These are phyloP conservation scores for Nymphalis urticae DNA, from an alignment of 2,888 invertebrate species.

Conservation along the genomic window DNA sequence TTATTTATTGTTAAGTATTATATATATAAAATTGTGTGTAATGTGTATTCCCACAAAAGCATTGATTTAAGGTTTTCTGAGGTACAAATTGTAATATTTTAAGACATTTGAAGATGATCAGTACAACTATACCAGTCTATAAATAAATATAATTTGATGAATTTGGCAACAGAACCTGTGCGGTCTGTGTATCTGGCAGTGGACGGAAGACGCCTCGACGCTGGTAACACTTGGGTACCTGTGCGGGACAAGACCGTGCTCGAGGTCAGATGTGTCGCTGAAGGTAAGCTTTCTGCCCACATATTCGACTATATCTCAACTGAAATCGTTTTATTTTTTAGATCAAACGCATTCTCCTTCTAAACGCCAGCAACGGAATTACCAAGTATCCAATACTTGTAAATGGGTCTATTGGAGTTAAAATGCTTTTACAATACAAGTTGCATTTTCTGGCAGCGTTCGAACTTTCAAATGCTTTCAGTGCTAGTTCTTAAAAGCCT, in stretches of 20 bases:
- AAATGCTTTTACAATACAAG: conserved; percentile 9
- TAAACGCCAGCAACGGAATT: background rate
- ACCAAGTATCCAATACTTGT: conserved; percentile 6
- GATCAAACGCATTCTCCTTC: background rate
- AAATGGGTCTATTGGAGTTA: conserved; percentile 1
- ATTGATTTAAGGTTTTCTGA: too few species aligned
- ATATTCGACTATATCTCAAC: background rate
- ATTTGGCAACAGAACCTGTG: conserved; percentile 85
- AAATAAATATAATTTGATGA: background rate
- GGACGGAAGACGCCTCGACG: conserved; percentile 91
- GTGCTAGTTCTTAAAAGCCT: conserved; percentile 24
- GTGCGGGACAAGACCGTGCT: conserved; percentile 92
- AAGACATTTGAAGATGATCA: too few species aligned
- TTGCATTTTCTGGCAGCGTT: conserved; percentile 14
- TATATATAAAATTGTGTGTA: too few species aligned
- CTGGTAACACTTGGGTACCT: conserved; percentile 93
- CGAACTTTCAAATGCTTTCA: conserved; percentile 24
- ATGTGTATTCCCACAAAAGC: too few species aligned
- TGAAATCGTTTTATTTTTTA: background rate
- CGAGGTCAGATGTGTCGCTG: conserved; percentile 91
- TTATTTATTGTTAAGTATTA: too few species aligned
- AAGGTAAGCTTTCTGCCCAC: conserved; percentile 81
- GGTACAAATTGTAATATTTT: too few species aligned
- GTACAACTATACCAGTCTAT: background rate
- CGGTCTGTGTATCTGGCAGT: conserved; percentile 92